Evolutionary conservation across 2,113 vertebrate species (phyloP).

Genomic region (Laterallus jamaicensis): DNA sequence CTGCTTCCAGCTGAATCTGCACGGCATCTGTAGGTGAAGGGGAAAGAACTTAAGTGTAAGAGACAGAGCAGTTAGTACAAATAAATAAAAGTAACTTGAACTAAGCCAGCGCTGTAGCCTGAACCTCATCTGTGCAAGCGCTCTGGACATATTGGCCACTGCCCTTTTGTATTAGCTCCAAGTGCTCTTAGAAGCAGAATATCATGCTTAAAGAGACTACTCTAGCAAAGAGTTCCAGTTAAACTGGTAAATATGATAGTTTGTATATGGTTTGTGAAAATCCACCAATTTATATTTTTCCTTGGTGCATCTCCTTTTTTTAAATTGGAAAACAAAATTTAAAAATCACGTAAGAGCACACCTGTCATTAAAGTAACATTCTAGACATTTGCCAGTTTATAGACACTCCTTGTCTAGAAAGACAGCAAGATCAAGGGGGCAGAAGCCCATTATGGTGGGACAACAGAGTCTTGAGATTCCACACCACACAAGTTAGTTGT

Average conservation of each 20-base stretch:
- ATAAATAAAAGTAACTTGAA: not conserved
- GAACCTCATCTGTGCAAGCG: not conserved
- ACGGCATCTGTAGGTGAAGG: conserved; percentile 73
- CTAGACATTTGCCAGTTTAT: not conserved
- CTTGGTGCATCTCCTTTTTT: not conserved
- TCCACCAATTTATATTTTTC: not conserved
- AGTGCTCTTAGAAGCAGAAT: not conserved
- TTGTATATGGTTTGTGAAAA: not conserved
- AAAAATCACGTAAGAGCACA: not conserved
- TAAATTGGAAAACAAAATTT: not conserved
- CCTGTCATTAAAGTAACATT: not conserved
- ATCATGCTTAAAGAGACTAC: not conserved
- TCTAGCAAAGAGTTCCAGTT: not conserved
- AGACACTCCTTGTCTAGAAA: not conserved
- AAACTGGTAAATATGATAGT: not conserved
- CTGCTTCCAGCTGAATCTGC: conserved; percentile 85
- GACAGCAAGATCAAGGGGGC: not conserved
- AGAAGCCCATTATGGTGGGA: not conserved
- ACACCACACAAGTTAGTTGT: not conserved
- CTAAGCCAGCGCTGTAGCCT: not conserved
- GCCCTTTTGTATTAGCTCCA: not conserved
- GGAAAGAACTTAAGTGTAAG: not conserved
- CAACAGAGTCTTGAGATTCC: not conserved
- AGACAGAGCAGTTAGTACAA: not conserved
- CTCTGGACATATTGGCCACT: not conserved